phyloP scores from a whole-genome alignment of 2,888 invertebrate genomes.

The Drosophila histrio region DNA sequence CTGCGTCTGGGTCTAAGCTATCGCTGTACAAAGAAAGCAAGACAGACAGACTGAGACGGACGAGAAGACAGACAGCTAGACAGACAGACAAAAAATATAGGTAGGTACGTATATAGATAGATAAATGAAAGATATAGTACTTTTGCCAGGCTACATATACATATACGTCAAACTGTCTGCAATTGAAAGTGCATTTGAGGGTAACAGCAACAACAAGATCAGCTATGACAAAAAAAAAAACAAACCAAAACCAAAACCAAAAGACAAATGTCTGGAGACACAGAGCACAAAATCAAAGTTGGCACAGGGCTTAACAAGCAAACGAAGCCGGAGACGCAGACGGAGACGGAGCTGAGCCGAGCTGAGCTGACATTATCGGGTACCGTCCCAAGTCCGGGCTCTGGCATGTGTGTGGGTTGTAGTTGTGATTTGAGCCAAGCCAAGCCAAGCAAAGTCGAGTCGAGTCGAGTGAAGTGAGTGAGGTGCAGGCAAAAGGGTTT shows the following conservation, averaged over 20 bases:
- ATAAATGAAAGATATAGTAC: slow-evolving; percentile 77
- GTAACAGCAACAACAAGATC: slow-evolving; percentile 41
- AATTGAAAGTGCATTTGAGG: slow-evolving; percentile 78
- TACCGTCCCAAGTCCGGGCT: slow-evolving; percentile 42
- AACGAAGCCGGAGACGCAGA: slow-evolving; percentile 30
- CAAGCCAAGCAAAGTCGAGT: slow-evolving; percentile 27
- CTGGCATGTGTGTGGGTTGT: slow-evolving; percentile 69
- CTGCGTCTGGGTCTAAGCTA: slow-evolving; percentile 39
- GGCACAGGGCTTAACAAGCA: slow-evolving; percentile 74
- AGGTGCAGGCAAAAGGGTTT: slow-evolving; percentile 59
- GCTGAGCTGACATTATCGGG: slow-evolving; percentile 72
- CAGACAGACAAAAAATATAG: slow-evolving; percentile 37
- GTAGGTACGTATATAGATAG: slow-evolving; percentile 59
- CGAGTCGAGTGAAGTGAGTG: slow-evolving; percentile 50
- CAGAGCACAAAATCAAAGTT: slow-evolving; percentile 70
- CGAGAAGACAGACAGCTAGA: slow-evolving; percentile 21
- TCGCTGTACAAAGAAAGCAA: slow-evolving; percentile 64
- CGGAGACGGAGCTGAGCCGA: slow-evolving; percentile 43
- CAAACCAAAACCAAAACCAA: slow-evolving; percentile 25
- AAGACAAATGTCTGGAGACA: slow-evolving; percentile 73
- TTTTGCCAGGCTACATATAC: slow-evolving; percentile 59
- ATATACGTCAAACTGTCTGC: slow-evolving; percentile 74
- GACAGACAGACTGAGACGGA: slow-evolving; percentile 10
- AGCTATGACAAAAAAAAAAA: slow-evolving; percentile 33
- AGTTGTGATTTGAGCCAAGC: slow-evolving; percentile 53